Conservation (phyloP, 2,888 invertebrate species). For the Agriopis aurantiaria region DNA sequence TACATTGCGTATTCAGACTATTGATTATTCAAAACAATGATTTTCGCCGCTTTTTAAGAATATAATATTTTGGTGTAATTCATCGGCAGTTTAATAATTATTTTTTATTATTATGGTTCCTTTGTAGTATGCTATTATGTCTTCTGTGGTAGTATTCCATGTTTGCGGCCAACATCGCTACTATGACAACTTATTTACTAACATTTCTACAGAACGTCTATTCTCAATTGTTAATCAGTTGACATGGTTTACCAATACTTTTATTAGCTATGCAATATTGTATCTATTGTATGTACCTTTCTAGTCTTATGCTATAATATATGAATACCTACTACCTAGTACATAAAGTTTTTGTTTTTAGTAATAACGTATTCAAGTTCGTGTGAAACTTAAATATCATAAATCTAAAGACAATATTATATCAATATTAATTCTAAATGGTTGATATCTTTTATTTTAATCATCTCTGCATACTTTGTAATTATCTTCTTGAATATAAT, state of each 20-base stretch:
- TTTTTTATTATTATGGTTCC: neutral
- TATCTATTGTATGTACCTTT: neutral
- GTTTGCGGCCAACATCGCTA: constrained; percentile 1
- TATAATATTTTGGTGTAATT: too few species aligned
- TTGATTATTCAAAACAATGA: neutral
- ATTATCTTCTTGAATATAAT: too few species aligned
- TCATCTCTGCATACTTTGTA: too few species aligned
- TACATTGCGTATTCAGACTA: neutral
- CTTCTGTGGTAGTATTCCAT: neutral
- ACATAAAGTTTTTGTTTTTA: too few species aligned
- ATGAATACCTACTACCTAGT: neutral
- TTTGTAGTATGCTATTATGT: constrained; percentile 4
- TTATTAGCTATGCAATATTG: neutral
- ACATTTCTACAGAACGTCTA: constrained; percentile 6
- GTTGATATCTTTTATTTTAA: too few species aligned
- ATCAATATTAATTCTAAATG: too few species aligned
- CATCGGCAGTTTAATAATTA: too few species aligned
- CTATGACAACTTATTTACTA: constrained; percentile 9
- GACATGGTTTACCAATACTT: neutral
- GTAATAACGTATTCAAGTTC: too few species aligned
- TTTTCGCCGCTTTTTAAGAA: too few species aligned
- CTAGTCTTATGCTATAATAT: too few species aligned
- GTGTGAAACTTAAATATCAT: too few species aligned
- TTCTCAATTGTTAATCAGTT: neutral
- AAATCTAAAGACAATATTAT: too few species aligned